phyloP scores from a whole-genome alignment of 2,113 vertebrate species.

The Silurus asotus region DNA sequence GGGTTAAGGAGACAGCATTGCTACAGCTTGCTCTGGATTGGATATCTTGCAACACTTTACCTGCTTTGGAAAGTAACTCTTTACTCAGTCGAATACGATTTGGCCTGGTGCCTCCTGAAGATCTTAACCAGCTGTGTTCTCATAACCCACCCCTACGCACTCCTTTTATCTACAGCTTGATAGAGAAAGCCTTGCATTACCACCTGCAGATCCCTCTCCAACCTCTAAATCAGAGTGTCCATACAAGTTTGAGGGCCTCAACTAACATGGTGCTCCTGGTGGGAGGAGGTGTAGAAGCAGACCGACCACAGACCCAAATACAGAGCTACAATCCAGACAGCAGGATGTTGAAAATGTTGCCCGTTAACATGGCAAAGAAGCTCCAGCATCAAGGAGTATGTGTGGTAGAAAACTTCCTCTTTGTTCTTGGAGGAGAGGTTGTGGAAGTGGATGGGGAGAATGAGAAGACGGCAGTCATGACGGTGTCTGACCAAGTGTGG shows the following conservation, averaged over 20 bases:
- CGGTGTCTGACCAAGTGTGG: conserved; percentile 77
- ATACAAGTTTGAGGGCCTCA: conserved; percentile 76
- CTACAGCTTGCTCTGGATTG: conserved; percentile 81
- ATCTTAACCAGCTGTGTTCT: conserved; percentile 71
- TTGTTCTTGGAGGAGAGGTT: conserved; percentile 85
- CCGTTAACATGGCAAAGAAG: conserved; percentile 64
- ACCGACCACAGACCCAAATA: conserved; percentile 73
- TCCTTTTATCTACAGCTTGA: conserved; percentile 78
- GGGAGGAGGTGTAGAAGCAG: conserved; percentile 74
- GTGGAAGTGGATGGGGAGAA: conserved; percentile 55
- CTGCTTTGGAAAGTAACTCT: conserved; percentile 71
- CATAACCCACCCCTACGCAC: conserved; percentile 75
- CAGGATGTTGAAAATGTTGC: conserved; percentile 74
- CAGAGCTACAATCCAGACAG: conserved; percentile 79
- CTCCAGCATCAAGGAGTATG: conserved; percentile 83
- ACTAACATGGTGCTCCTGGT: conserved; percentile 78
- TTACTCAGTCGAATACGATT: conserved; percentile 84
- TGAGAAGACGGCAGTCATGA: conserved; percentile 49
- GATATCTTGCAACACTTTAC: conserved; percentile 78
- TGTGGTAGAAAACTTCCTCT: conserved; percentile 86
- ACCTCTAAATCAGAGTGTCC: conserved; percentile 81
- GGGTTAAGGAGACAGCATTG: conserved; percentile 78
- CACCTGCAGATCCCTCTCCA: conserved; percentile 78
- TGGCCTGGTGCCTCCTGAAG: conserved; percentile 70
- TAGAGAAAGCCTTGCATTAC: conserved; percentile 88